Conservation (phyloP, 2,888 invertebrate species). For the Notodonta dromedarius region DNA sequence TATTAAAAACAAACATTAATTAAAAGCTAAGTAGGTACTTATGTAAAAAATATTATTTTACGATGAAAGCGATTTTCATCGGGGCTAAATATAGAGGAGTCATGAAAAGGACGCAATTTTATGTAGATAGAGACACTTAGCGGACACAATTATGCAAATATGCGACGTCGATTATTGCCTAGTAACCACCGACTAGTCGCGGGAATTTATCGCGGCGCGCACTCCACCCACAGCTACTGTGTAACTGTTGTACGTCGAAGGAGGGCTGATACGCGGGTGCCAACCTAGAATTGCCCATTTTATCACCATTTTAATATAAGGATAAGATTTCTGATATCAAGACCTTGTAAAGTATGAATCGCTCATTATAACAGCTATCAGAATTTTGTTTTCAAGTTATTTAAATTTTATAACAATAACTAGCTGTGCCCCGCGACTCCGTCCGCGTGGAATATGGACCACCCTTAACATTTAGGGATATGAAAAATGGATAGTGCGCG, state of each 20-base stretch:
- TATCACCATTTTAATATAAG: not conserved
- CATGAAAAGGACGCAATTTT: slow-evolving; percentile 78
- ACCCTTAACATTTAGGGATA: too few species aligned
- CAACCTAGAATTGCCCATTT: not conserved
- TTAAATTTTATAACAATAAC: too few species aligned
- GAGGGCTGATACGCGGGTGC: not conserved
- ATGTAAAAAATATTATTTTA: slow-evolving; percentile 44
- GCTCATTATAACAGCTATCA: too few species aligned
- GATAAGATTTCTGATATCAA: too few species aligned
- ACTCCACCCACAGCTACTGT: slow-evolving; percentile 37
- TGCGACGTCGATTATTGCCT: slow-evolving; percentile 73
- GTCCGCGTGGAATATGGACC: too few species aligned
- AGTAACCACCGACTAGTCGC: slow-evolving; percentile 73
- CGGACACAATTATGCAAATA: slow-evolving; percentile 80
- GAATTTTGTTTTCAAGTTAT: too few species aligned
- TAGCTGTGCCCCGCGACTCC: too few species aligned
- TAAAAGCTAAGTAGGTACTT: slow-evolving; percentile 34
- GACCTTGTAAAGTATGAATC: too few species aligned
- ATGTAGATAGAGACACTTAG: slow-evolving; percentile 80
- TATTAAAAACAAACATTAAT: slow-evolving; percentile 41
- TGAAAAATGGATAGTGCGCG: too few species aligned
- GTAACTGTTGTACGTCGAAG: not conserved
- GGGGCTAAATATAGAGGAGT: slow-evolving; percentile 68
- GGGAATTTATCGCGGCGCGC: slow-evolving; percentile 66
- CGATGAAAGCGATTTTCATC: slow-evolving; percentile 60